Percentiles rank a stretch among this genome's conserved stretches.
Conservation (phyloP, 2,797 vertebrate species). For the Sebastes oblongus region DNA sequence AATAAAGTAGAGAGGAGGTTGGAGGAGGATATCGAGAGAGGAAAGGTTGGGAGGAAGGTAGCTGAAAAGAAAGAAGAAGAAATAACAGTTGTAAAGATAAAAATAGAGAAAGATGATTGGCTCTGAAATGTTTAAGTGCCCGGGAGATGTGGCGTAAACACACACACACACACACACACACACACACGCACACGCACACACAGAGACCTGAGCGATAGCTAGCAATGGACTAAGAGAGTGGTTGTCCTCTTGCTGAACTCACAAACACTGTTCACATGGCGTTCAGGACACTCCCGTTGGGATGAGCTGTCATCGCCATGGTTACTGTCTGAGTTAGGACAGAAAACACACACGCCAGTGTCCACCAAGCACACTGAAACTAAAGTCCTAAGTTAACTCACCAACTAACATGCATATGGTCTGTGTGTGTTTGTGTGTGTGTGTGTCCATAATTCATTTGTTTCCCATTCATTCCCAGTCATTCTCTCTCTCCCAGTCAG, state of each 20-base stretch:
- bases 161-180: neutral
- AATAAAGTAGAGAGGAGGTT: neutral
- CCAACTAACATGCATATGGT: neutral
- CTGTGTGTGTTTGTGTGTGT: conserved; percentile 7
- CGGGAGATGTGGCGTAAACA: conserved; percentile 21
- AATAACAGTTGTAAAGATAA: conserved; percentile 24
- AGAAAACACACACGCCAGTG: conserved; percentile 36
- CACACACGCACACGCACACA: conserved; percentile 16
- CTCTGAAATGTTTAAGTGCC: conserved; percentile 59
- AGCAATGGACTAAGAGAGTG: conserved; percentile 37
- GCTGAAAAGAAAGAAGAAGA: neutral
- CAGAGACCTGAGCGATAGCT: conserved; percentile 39
- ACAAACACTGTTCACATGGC: conserved; percentile 42
- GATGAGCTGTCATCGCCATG: conserved; percentile 54
- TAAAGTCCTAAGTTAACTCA: conserved; percentile 16
- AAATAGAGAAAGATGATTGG: conserved; percentile 51
- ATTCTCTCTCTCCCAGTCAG: conserved; percentile 5
- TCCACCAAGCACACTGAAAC: conserved; percentile 21
- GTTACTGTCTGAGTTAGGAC: conserved; percentile 56
- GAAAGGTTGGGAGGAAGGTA: neutral
- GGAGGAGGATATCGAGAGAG: neutral
- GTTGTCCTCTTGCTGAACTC: conserved; percentile 78
- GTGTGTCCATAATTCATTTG: conserved; percentile 8
- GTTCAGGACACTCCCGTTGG: conserved; percentile 55
- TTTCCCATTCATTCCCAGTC: conserved; percentile 1